Base-by-base conservation (phyloP, 2,888 invertebrate species). In the Drosophila ustulata region DNA sequence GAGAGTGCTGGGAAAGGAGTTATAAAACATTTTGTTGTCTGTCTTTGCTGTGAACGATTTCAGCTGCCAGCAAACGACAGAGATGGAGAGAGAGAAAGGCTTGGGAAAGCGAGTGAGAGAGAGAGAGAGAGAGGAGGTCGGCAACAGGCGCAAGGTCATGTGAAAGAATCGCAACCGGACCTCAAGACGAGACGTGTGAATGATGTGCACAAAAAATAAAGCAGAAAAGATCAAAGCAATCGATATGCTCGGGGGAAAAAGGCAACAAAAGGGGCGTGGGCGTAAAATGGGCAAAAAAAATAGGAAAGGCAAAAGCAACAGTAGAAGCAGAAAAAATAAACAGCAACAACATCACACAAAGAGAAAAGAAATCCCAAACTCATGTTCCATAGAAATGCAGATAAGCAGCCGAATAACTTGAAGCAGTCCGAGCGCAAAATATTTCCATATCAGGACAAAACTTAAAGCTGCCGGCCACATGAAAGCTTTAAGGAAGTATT, bases 11-110 rank as follows among this genome's bases (percentile, higher is more conserved):
- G 50, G 23, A 34, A 46, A 46, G 56, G 13, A 45, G 25, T 53
- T 58, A 77, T 49, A 63, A 66, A 63, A 53, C 69, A 72, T 73
- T 73, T 69, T 51, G 28, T 45, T 72, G 67, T 71, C 75, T 75
- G 72, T 64, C 50, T 30, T 28, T 25, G 39, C 30, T 52, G 34
- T 26, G 13, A 55, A 58, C 23, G 37, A 59, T 55, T 58, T 61
- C 30, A 46, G 37, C 45, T 58, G 13, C 39, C 13, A n/a, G 28
- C 28, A 37, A 50, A n/a, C 0, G 8, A 37, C 25, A 28, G 30
- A 45, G n/a, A 25, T 28, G 41, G 6, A 9, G 41, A 30, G 18
- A 34, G 8, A 11, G 4, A 34, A 18, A 18, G 18, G 18, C 18
- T 18, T 18, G 18, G 18, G 18, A 1, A 23, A 43, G 41, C 4